Evolutionary conservation across 2,888 invertebrate species (phyloP), one percentile per base, ranked within the genome.

Genomic region (Choreutis nemorana): DNA sequence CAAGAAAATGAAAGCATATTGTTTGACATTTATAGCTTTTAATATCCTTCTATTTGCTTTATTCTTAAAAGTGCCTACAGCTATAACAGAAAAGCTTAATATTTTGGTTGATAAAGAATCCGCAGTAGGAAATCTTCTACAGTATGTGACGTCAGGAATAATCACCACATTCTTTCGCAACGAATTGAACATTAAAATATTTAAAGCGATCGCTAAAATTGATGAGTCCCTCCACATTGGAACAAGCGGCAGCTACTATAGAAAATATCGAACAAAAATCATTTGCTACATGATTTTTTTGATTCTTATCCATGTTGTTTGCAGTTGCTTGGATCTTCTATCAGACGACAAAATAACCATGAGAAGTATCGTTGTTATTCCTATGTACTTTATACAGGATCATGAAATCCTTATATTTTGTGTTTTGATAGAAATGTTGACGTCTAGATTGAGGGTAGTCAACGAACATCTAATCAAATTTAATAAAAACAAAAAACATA

Each of bases 1-100:
- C 55, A 10, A 49, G 32, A 37, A 23, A 22, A 50, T 55, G 45
- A 66, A 60, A 37, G 7, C 39, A 1, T 39, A 8, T 18, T 6
- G 18, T 18, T 5, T 18, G 18, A 18, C 8, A 18, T 5, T 8
- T 5, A 18, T n/a, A n/a, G n/a, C n/a, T n/a, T n/a, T 26, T 14
- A 9, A 14, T 10, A 14, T 14, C 4, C 3, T 10, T 14, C 10
- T 26, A 14, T 14, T 9, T 14, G n/a, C 26, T 14, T 9, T 14
- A 8, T n/a, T 6, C 10, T 14, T 14, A n/a, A 14, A 15, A n/a
- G 9, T 26, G 11, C 23, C 9, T 9, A n/a, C 13, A n/a, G 15
- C 26, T 12, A 14, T 14, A 26, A 14, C 26, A 14, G 26, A 15
- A 26, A 26, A 4, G 7, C 3, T 4, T 4, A 26, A 26, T 14